Percentiles rank a stretch among this genome's conserved stretches.
phyloP scores from a whole-genome alignment of 2,113 vertebrate genomes.

The Clarias macrocephalus region DNA sequence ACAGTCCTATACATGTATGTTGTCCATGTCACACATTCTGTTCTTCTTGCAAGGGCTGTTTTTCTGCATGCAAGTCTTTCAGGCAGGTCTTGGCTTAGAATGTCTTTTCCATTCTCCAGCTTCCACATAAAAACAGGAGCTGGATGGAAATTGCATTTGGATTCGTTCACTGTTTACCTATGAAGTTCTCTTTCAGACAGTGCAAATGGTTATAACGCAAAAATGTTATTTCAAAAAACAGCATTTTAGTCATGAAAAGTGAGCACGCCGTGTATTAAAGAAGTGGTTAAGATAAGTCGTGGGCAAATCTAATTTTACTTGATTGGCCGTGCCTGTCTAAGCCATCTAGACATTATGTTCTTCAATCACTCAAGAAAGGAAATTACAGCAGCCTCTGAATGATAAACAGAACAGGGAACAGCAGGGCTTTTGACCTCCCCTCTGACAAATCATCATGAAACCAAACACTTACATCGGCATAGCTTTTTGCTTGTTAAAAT shows the following conservation, averaged over 20 bases:
- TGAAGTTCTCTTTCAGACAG: conserved; percentile 22
- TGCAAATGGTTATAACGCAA: not conserved
- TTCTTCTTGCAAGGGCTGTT: conserved; percentile 43
- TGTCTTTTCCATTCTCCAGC: conserved; percentile 47
- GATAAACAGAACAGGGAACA: conserved; percentile 7
- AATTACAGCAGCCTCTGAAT: conserved; percentile 13
- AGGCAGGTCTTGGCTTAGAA: conserved; percentile 33
- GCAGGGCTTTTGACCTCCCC: not conserved
- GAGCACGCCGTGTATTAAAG: not conserved
- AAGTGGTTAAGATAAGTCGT: not conserved
- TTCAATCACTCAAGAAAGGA: conserved; percentile 10
- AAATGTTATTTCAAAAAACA: conserved; percentile 37
- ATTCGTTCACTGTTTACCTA: conserved; percentile 40
- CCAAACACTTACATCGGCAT: not conserved
- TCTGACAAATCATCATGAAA: conserved; percentile 12
- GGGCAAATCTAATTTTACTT: conserved; percentile 19
- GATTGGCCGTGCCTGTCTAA: conserved; percentile 5
- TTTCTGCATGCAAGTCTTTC: conserved; percentile 51
- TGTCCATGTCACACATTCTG: not conserved
- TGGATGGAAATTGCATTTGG: conserved; percentile 51
- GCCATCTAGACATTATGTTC: not conserved
- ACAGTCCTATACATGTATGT: not conserved
- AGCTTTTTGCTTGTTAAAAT: not conserved
- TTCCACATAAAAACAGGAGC: conserved; percentile 43
- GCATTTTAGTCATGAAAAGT: conserved; percentile 3